phyloP scores from a whole-genome alignment of 1,140 invertebrate genomes.

The Pseudachorutes palmiensis region DNA sequence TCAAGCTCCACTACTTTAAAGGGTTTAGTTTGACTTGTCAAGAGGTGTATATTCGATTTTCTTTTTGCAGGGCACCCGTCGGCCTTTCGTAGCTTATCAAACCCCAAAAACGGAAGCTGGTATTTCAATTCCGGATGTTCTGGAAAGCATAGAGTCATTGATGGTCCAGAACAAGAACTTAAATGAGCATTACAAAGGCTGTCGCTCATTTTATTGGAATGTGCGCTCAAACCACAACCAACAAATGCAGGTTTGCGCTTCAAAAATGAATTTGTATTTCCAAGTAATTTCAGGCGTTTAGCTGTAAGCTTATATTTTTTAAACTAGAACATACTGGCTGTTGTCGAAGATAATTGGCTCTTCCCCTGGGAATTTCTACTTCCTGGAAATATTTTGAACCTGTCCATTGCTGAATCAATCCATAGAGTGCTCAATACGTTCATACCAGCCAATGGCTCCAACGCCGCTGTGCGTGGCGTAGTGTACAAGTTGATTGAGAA shows the following conservation, averaged over 20 bases:
- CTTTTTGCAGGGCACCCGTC: not conserved
- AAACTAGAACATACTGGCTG: constrained; percentile 10
- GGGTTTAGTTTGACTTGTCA: not conserved
- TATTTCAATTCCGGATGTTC: not conserved
- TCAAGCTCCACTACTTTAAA: not conserved
- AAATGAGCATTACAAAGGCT: constrained; percentile 6
- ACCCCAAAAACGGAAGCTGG: not conserved
- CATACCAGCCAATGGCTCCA: too few relatives aligned
- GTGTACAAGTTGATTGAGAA: constrained; percentile 34
- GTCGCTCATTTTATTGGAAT: constrained; percentile 22
- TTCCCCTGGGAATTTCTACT: constrained; percentile 28
- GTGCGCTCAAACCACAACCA: constrained; percentile 19
- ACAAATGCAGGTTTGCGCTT: not conserved
- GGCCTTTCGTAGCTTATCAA: not conserved
- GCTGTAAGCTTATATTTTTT: not conserved
- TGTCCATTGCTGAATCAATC: constrained; percentile 16
- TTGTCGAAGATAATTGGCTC: constrained; percentile 30
- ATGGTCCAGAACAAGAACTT: constrained; percentile 24
- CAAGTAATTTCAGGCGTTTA: not conserved
- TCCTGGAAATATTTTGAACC: constrained; percentile 25
- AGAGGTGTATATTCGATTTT: not conserved
- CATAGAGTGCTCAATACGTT: not conserved
- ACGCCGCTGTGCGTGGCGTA: not conserved
- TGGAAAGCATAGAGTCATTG: constrained; percentile 20
- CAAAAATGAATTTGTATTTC: not conserved